phyloP scores from a whole-genome alignment of 2,797 vertebrate species.

The Ptychadena robeensis region DNA sequence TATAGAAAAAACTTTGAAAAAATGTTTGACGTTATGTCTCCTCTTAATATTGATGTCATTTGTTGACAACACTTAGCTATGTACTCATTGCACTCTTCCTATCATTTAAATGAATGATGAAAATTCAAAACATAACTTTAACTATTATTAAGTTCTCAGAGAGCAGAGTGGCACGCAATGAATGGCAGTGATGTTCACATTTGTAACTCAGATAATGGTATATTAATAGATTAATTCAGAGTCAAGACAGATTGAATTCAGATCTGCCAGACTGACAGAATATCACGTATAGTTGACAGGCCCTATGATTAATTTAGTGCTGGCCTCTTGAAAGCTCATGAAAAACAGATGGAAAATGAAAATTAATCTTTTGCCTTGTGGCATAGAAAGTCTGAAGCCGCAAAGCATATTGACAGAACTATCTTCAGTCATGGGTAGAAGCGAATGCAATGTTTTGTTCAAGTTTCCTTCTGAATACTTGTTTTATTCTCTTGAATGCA shows the following conservation, averaged over 20 bases:
- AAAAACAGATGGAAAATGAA: constrained; percentile 46
- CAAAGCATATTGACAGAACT: background rate
- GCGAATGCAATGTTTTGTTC: constrained; percentile 14
- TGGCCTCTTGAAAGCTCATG: constrained; percentile 23
- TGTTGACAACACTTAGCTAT: too few relatives aligned
- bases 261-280: constrained; percentile 38
- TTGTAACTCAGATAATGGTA: constrained; percentile 23
- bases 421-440: constrained; percentile 8
- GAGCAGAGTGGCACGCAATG: background rate
- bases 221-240: constrained; percentile 32
- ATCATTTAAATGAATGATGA: background rate
- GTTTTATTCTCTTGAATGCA: background rate
- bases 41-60: too few relatives aligned
- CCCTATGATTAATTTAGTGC: constrained; percentile 42
- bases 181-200: constrained; percentile 2
- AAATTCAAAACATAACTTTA: background rate
- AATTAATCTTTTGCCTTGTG: constrained; percentile 42
- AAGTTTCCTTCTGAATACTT: constrained; percentile 5
- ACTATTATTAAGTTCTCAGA: background rate
- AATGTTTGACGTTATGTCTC: too few relatives aligned
- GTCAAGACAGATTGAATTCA: constrained; percentile 39
- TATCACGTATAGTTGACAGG: constrained; percentile 28
- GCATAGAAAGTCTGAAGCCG: constrained; percentile 9
- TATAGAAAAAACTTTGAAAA: too few relatives aligned
- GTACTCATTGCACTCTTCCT: background rate